Percentiles rank a stretch among this genome's conserved stretches.
phyloP scores from a whole-genome alignment of 2,113 vertebrate species.

The Laticauda laticaudata region DNA sequence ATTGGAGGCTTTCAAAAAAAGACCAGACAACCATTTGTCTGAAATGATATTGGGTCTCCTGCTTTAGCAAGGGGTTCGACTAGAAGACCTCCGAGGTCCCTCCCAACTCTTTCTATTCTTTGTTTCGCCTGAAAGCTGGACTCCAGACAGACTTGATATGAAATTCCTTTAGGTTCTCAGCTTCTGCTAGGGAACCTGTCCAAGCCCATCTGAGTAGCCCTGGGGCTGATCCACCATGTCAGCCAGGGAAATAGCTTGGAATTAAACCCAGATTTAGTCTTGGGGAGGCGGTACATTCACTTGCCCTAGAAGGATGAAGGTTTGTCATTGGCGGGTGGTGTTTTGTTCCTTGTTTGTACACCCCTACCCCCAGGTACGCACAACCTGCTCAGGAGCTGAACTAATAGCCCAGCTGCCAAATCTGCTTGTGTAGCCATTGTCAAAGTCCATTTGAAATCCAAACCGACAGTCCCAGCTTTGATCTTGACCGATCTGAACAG shows the following conservation, averaged over 20 bases:
- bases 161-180: background rate
- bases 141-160: conserved; percentile 13
- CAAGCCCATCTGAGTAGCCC: background rate
- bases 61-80: no score
- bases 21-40: no score
- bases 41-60: no score
- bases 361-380: background rate
- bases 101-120: no score
- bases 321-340: accelerated
- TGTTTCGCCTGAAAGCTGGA: background rate
- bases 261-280: background rate
- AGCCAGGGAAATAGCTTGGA: background rate
- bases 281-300: accelerated
- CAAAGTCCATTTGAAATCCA: background rate
- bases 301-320: accelerated
- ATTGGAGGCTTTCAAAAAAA: no score
- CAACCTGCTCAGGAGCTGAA: background rate
- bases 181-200: background rate
- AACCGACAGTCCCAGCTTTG: background rate
- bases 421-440: background rate
- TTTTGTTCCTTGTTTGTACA: background rate
- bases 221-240: background rate
- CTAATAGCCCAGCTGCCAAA: background rate
- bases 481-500: background rate
- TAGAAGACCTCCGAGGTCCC: no score